Percentiles rank a stretch among this genome's conserved stretches.
Evolutionary conservation across 35 echinoderm and acorn worm species (phyloP).

Genomic region (Heliocidaris erythrogramma): DNA sequence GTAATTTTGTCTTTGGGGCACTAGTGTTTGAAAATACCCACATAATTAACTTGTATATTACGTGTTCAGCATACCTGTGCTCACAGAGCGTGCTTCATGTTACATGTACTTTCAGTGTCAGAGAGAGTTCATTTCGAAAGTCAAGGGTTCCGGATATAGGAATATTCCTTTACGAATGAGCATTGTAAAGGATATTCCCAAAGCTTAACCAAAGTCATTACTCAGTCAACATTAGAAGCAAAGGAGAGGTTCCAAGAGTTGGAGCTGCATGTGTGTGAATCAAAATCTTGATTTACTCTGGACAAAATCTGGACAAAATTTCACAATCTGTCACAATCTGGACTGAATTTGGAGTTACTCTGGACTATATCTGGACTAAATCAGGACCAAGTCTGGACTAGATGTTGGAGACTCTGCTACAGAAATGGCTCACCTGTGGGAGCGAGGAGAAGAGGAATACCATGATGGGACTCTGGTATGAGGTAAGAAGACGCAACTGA

Average conservation of each 20-base stretch:
- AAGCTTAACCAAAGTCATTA: neutral
- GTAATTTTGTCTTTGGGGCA: too few species aligned
- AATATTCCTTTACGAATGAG: too few species aligned
- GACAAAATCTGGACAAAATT: neutral
- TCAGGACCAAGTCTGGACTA: neutral
- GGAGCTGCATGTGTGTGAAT: neutral
- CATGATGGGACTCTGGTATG: conserved; percentile 43
- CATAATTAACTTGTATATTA: neutral
- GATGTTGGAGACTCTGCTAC: conserved; percentile 20
- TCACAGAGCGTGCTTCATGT: neutral
- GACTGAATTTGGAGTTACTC: neutral
- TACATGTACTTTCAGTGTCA: neutral
- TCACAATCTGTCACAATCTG: neutral
- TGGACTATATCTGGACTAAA: neutral
- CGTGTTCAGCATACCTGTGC: neutral
- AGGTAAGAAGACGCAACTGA: neutral
- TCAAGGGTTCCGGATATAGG: neutral
- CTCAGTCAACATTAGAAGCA: neutral
- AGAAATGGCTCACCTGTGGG: conserved; percentile 43
- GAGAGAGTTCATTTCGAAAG: neutral
- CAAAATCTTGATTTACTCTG: neutral
- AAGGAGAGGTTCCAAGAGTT: neutral
- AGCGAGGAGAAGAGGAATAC: conserved; percentile 38
- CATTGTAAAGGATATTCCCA: neutral
- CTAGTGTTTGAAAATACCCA: neutral